Evolutionary conservation across 2,113 vertebrate genomes (phyloP), one percentile per base, ranked within the genome.

Genomic region (Jacana jacana): DNA sequence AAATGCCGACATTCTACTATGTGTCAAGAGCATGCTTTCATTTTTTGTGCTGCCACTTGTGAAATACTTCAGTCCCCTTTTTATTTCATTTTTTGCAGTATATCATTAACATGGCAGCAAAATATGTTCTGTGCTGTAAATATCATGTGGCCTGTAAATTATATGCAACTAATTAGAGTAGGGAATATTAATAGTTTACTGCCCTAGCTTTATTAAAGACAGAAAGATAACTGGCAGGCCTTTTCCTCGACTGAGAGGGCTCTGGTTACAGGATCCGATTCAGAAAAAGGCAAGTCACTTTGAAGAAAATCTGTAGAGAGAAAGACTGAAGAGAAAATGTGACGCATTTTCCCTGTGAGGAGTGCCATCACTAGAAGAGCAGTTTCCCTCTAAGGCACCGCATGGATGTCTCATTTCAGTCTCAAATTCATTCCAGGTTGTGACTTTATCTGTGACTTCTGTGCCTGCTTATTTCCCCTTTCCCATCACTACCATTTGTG

Each of bases 361-460:
- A 85, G 10, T 63, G 28, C 17, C 86, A 55, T 19, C 46, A 61
- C 51, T 18, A 37, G 83, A 51, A 71, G 25, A 76, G 30, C 13
- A 69, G 48, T 51, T 23, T 69, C 89, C 46, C 35, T 86, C 94
- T 85, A 92, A 70, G 55, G 46, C 7, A 44, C 30, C 31, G 35
- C 55, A 71, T 58, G 78, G 78, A 83, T 40, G 18, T 78, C 71
- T 48, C 48, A 61, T 71, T 79, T 89, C 13, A 10, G 33, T 86
- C 35, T 85, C 80, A 94, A 91, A 84, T 95, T 92, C 37, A 2
- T 93, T 95, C 77, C 72, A 84, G 58, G 64, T 68, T 94, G 76
- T 85, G 70, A 97, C 82, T 94, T 42, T 71, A n/a, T 76, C 24
- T 81, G 57, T 77, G 35, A 86, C 81, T 81, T 63, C 77, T 90